phyloP scores from a whole-genome alignment of 2,888 invertebrate genomes.

The Phasia obesa region DNA sequence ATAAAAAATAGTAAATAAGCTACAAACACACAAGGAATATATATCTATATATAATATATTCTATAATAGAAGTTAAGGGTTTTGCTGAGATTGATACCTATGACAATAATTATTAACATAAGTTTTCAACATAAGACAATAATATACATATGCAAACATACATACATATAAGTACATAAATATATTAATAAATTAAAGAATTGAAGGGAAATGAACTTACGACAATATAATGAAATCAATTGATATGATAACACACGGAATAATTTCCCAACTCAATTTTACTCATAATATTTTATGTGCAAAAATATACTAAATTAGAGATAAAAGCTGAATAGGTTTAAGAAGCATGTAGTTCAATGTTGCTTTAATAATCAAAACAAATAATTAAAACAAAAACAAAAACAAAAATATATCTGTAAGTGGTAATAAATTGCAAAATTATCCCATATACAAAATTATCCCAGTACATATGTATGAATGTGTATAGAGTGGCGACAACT shows the following conservation, averaged over 20 bases:
- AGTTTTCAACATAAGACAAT: slow-evolving; percentile 60
- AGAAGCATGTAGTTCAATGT: slow-evolving; percentile 56
- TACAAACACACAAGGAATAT: background rate
- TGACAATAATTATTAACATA: slow-evolving; percentile 58
- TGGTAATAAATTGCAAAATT: background rate
- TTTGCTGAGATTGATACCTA: slow-evolving; percentile 48
- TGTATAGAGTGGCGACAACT: too few species aligned
- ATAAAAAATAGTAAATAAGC: slow-evolving; percentile 22
- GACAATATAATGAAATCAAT: slow-evolving; percentile 38
- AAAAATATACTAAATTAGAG: slow-evolving; percentile 19
- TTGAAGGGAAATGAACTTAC: slow-evolving; percentile 26
- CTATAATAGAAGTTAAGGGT: background rate
- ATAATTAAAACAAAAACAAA: slow-evolving; percentile 25
- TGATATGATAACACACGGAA: background rate
- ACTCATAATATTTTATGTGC: background rate
- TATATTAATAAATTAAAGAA: slow-evolving; percentile 38
- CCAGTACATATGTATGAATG: too few species aligned
- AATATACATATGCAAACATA: slow-evolving; percentile 8
- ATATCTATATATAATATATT: background rate
- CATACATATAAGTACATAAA: too few species aligned
- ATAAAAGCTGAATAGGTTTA: slow-evolving; percentile 29
- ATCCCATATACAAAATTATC: too few species aligned
- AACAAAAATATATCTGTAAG: background rate
- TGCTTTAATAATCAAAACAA: slow-evolving; percentile 50
- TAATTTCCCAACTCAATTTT: slow-evolving; percentile 27